Evolutionary conservation across 2,797 vertebrate genomes (phyloP), one percentile per base, ranked within the genome.

Genomic region (Aeoliscus strigatus): DNA sequence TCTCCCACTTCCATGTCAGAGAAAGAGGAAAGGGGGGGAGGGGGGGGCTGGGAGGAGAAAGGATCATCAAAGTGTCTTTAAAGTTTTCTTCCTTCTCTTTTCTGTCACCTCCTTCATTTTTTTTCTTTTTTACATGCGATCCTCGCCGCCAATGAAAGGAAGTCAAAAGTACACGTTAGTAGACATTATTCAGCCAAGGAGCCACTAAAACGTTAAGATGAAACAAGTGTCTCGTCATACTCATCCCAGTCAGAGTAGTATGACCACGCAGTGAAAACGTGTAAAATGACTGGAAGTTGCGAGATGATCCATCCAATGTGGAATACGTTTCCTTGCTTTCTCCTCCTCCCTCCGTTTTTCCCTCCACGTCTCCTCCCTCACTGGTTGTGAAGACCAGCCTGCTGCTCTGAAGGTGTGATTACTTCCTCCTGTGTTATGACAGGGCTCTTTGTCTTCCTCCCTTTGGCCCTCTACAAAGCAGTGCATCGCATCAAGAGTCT

Each of bases 351-450:
- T 60, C 43, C 29, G 14, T 24, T 18, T 59, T 51, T 49, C 50
- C 51, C 58, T 46, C 34, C 33, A 42, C 24, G 30, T 60, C 51
- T 56, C 47, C 27, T 31, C 51, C 49, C 15, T 58, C 53, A 39
- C 31, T 41, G 66, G 69, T 66, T 75, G 77, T 83, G 77, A 82
- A 46, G 49, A 63, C 55, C 62, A 53, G 68, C 46, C 46, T 52
- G 48, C 49, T 73, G n/a, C 63, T 80, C 75, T 74, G 52, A 75
- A 82, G 73, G 79, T 83, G 82, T 77, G 70, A 83, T 75, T 69
- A 54, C 77, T 79, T 79, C 83, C 75, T 77, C 53, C 68, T 48
- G 63, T 73, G 63, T 79, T 77, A 72, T 74, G 74, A 67, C 75
- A 41, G 46, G 63, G 54, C 51, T 77, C 69, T 76, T 72, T 77